These are phyloP conservation scores for Penaeus vannamei DNA, from an alignment of 1,140 invertebrate species.

Conservation along the genomic window DNA sequence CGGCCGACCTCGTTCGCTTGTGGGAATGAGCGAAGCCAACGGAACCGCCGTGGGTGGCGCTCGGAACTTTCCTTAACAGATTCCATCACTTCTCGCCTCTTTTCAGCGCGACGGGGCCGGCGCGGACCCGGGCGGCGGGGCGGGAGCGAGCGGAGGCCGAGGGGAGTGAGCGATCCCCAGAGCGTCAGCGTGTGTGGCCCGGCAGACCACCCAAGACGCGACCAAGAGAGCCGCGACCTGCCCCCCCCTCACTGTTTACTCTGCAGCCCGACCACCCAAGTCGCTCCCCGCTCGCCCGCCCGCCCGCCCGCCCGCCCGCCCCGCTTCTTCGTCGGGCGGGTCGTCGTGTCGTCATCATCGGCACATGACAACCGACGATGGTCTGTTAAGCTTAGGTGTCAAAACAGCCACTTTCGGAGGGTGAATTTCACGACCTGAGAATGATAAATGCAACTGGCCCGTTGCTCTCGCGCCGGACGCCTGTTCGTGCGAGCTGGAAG, in stretches of 20 bases:
- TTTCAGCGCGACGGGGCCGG: not conserved
- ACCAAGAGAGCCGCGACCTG: not conserved
- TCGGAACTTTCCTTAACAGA: not conserved
- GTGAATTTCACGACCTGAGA: too few relatives aligned
- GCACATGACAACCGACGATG: too few relatives aligned
- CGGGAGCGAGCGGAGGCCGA: not conserved
- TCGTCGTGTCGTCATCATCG: too few relatives aligned
- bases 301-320: not conserved
- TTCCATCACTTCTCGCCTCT: slow-evolving; percentile 19
- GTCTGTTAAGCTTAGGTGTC: too few relatives aligned
- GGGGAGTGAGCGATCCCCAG: not conserved
- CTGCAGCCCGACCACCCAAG: not conserved
- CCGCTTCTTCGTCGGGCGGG: not conserved
- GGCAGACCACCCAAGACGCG: not conserved
- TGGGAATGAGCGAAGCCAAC: slow-evolving; percentile 14
- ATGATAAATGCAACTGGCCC: too few relatives aligned
- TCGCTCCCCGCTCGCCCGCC: not conserved
- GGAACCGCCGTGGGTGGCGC: slow-evolving; percentile 38
- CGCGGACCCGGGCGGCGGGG: not conserved
- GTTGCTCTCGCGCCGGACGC: too few relatives aligned
- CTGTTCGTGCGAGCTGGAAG: too few relatives aligned
- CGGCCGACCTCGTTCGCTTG: not conserved
- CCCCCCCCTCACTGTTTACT: slow-evolving; percentile 12
- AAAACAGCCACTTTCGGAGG: too few relatives aligned
- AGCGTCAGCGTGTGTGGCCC: not conserved